Evolutionary conservation across 1,140 invertebrate species (phyloP).

Genomic region (Temnothorax curvispinosus): DNA sequence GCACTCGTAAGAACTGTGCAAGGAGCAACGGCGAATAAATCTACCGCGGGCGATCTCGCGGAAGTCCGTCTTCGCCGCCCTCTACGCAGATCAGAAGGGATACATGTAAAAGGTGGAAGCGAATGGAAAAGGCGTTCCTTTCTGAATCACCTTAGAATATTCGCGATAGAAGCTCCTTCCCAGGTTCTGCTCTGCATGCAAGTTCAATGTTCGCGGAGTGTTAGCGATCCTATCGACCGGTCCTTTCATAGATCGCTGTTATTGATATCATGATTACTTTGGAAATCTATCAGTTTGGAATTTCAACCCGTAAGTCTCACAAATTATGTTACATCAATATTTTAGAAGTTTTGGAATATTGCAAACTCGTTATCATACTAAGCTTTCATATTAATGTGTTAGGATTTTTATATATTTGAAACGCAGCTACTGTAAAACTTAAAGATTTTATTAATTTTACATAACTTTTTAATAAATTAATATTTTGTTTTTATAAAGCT

Average conservation of each 20-base stretch:
- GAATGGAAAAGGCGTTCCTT: slow-evolving; percentile 65
- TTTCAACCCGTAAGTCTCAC: background rate
- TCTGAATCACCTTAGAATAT: slow-evolving; percentile 53
- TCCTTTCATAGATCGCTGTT: background rate
- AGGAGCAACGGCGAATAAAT: slow-evolving; percentile 67
- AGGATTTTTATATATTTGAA: background rate
- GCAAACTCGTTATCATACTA: background rate
- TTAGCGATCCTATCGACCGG: slow-evolving; percentile 2
- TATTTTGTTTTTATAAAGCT: background rate
- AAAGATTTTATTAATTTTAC: background rate
- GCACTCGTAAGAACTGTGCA: slow-evolving; percentile 21
- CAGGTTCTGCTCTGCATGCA: background rate
- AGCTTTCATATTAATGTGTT: background rate
- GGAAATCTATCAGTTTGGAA: background rate
- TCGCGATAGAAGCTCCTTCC: slow-evolving; percentile 62
- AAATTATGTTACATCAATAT: slow-evolving; percentile 7
- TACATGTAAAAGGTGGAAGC: slow-evolving; percentile 63
- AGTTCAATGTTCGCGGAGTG: background rate
- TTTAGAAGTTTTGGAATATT: slow-evolving; percentile 6
- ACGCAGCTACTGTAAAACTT: background rate
- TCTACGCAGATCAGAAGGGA: slow-evolving; percentile 46
- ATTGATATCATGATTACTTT: slow-evolving; percentile 41
- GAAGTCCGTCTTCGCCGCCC: slow-evolving; percentile 67
- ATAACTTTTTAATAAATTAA: background rate
- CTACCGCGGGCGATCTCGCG: slow-evolving; percentile 67